Conservation (phyloP, 2,888 invertebrate genomes). For the Xestoiulus laeticollis region DNA sequence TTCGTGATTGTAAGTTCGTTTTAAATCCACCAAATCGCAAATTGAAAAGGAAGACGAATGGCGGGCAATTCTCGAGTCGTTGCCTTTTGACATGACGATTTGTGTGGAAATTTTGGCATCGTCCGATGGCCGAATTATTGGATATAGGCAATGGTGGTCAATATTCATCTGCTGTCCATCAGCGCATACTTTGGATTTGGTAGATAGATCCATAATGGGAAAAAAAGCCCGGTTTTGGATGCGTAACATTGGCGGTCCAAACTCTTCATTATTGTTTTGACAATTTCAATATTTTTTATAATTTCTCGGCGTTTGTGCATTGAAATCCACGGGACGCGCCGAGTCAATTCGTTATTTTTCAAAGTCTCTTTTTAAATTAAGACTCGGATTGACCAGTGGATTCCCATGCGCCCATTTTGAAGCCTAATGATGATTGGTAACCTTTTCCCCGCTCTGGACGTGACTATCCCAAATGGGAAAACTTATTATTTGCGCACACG, state of each 20-base stretch:
- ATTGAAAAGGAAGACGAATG: not conserved
- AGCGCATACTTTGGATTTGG: constrained; percentile 23
- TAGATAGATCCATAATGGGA: constrained; percentile 30
- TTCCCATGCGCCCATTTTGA: not conserved
- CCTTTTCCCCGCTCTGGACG: not conserved
- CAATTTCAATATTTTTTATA: not conserved
- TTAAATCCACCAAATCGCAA: constrained; percentile 19
- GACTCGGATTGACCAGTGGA: not conserved
- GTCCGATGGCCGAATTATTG: not conserved
- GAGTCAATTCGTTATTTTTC: not conserved
- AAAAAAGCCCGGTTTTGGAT: not conserved
- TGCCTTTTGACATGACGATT: not conserved
- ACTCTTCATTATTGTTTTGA: not conserved
- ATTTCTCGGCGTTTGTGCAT: not conserved
- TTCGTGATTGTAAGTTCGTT: not conserved
- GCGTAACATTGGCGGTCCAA: not conserved
- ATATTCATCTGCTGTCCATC: not conserved
- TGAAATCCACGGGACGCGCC: not conserved
- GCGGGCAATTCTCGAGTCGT: not conserved
- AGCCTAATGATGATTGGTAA: not conserved
- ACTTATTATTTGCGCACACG: constrained; percentile 35
- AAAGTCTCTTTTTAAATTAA: not conserved
- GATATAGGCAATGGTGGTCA: not conserved
- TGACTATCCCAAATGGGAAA: constrained; percentile 27
- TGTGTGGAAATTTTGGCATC: not conserved